These are phyloP conservation scores for Thinocorus orbignyianus DNA, from an alignment of 2,113 vertebrate genomes.

Conservation along the genomic window DNA sequence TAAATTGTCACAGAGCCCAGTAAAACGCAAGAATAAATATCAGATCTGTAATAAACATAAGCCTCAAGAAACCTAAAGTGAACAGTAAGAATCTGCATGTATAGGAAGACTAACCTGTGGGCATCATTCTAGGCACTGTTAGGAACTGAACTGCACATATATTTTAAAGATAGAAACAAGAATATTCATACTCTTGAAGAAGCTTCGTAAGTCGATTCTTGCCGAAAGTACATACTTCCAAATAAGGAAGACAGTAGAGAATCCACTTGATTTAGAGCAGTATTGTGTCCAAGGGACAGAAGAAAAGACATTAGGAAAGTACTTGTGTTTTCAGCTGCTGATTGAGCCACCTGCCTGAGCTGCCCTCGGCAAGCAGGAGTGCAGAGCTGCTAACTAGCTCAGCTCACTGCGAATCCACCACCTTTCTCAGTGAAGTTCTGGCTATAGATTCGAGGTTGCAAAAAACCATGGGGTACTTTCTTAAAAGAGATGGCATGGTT, in stretches of 20 bases:
- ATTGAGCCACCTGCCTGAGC: background rate
- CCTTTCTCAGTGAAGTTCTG: background rate
- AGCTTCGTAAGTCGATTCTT: background rate
- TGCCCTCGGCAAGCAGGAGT: background rate
- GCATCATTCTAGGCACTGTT: background rate
- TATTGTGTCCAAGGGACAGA: background rate
- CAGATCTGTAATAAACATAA: background rate
- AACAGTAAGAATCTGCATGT: background rate
- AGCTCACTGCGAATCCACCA: background rate
- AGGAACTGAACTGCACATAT: background rate
- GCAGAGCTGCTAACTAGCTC: background rate
- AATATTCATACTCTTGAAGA: background rate
- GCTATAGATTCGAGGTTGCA: background rate
- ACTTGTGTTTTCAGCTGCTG: background rate
- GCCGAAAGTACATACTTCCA: background rate
- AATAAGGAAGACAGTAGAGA: background rate
- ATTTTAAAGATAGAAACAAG: background rate
- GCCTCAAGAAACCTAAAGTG: background rate
- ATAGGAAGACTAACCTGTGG: background rate
- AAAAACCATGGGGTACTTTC: background rate
- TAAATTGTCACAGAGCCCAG: background rate
- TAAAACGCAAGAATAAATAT: background rate
- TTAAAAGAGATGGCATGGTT: background rate
- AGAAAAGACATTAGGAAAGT: background rate
- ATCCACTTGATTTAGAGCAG: background rate